Evolutionary conservation across 2,113 vertebrate species (phyloP).

Genomic region (Sitta europaea): DNA sequence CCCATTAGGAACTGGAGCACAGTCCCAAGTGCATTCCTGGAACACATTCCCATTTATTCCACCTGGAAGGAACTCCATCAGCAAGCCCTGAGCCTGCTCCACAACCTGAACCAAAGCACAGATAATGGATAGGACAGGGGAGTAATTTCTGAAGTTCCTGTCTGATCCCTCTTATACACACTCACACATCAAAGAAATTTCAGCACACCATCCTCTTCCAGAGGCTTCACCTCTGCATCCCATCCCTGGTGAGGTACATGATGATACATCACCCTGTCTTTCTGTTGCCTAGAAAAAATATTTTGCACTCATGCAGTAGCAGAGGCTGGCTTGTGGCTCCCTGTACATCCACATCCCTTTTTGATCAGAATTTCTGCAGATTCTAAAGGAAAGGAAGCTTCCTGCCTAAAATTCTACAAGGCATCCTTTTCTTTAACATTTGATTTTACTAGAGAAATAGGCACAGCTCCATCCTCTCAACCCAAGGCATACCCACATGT

Average conservation of each 20-base stretch:
- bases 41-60: not conserved
- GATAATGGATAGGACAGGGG: fast-evolving
- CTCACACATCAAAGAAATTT: not conserved
- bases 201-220: not conserved
- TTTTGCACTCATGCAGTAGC: not conserved
- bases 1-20: not conserved
- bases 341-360: not conserved
- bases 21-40: not conserved
- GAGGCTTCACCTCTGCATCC: not conserved
- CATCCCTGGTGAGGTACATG: not conserved
- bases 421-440: not conserved
- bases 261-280: not conserved
- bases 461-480: not conserved
- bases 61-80: not conserved
- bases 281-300: not conserved
- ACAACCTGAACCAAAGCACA: fast-evolving
- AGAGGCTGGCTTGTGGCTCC: not conserved
- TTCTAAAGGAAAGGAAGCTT: not conserved
- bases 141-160: fast-evolving
- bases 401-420: not conserved
- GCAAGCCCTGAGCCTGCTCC: not conserved
- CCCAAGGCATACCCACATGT: not conserved
- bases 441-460: not conserved
- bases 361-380: not conserved
- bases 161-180: not conserved